Evolutionary conservation across 2,888 invertebrate genomes (phyloP), one percentile per base, ranked within the genome.

Genomic region (Phragmatobia fuliginosa): DNA sequence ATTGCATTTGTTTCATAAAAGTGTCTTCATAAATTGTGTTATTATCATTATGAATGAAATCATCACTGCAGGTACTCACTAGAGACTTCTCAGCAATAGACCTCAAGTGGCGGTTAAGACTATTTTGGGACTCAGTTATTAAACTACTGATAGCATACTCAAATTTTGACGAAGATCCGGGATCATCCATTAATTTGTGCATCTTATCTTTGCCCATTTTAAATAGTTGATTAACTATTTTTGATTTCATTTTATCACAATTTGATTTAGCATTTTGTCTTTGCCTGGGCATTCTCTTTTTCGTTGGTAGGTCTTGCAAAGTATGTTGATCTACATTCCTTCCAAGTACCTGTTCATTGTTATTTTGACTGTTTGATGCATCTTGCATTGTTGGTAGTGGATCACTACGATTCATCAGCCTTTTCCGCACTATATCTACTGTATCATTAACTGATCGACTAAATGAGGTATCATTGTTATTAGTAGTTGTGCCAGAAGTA

Each of bases 1-100:
- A 95, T 72, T 95, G 96, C 95, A 96, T 91, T 89, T 97, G 83
- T 92, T 98, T 85, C 97, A 98, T 91, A 96, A 98, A 92, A 96
- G 98, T 95, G 96, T 98, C 84, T 86, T 98, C 85, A 96, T 96
- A 94, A 96, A 97, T 94, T 71, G 97, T 84, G 71, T 94, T 94
- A 74, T 95, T 98, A 65, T 96, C 96, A 81, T 92, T 97, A 73
- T 82, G 96, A 96, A 79, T 93, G 96, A 84, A 96, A 84, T 86
- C 94, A 83, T 89, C 28, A 11, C 65, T 93, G 80, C 90, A 91
- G 52, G 92, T 88, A 66, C 85, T 88, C 68, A 88, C 88, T 1
- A 95, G 83, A 16, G 95, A 94, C 76, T 95, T 94, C 71, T 95
- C 95, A 7, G 95, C 95, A 56, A 92, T 91, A 72, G 93, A 93